Evolutionary conservation across 2,888 invertebrate species (phyloP).

Genomic region (Anodontia alba): DNA sequence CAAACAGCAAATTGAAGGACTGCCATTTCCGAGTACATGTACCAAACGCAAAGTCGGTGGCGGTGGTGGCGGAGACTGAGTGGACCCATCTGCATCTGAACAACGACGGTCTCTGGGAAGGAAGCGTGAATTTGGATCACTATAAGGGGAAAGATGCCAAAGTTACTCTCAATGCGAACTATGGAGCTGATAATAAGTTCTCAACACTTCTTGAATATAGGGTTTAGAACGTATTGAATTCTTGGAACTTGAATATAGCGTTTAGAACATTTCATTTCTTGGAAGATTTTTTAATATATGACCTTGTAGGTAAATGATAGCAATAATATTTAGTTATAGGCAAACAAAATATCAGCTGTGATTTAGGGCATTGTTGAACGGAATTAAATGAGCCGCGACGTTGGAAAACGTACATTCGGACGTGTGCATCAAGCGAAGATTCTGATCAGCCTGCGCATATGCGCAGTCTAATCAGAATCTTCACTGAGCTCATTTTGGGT

Average conservation of each 20-base stretch:
- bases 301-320: too few relatives aligned
- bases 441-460: too few relatives aligned
- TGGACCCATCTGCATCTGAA: slow-evolving; percentile 67
- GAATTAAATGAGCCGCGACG: too few relatives aligned
- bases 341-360: too few relatives aligned
- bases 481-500: too few relatives aligned
- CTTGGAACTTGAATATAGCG: background rate
- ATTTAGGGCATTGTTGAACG: too few relatives aligned
- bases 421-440: too few relatives aligned
- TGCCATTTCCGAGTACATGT: slow-evolving; percentile 66
- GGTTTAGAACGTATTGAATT: slow-evolving; percentile 27
- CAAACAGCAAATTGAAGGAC: slow-evolving; percentile 49
- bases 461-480: too few relatives aligned
- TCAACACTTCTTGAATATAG: slow-evolving; percentile 72
- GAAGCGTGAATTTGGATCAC: slow-evolving; percentile 66
- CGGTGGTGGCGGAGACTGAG: slow-evolving; percentile 70
- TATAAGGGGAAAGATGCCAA: slow-evolving; percentile 66
- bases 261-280: background rate
- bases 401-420: too few relatives aligned
- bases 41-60: slow-evolving; percentile 69
- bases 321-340: too few relatives aligned
- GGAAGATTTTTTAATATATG: too few relatives aligned
- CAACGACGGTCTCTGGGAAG: slow-evolving; percentile 67
- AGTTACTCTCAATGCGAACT: slow-evolving; percentile 72
- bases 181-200: slow-evolving; percentile 63